Base-by-base conservation (phyloP, 2,113 vertebrate species). In the Scatophagus argus region DNA sequence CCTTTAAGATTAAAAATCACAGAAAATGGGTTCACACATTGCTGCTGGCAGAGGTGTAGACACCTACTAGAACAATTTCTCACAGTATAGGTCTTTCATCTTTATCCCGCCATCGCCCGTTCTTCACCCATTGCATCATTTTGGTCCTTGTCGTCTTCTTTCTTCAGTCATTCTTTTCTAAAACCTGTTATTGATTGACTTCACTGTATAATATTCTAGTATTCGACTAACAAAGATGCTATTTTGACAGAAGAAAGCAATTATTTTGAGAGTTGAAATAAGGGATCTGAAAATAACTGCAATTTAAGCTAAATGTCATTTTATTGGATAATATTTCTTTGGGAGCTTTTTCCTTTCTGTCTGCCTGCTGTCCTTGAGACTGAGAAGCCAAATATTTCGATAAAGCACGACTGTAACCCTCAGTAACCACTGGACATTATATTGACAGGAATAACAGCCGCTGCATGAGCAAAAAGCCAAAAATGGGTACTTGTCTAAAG, bases 391-490 rank as follows among this genome's bases (percentile, higher is more conserved):
- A 55, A 79, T 79, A 81, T 79, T 82, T 34, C 10, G 25, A 79
- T 81, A 76, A 79, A 86, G 72, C 64, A 36, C 17, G 36, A 46
- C 73, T 74, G 47, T 62, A 74, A 83, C 70, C 66, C 39, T 81
- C 77, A 77, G 84, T 88, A 87, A 89, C 85, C 74, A 81, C 38
- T 73, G 58, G 67, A 34, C 65, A 85, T 88, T 81, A 74, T 86
- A 79, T 84, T 71, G 88, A 91, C 77, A 76, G 56, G 51, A 19
- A 66, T 38, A 32, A 72, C 31, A 68, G 44, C 38, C 77, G 51
- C 39, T 64, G 43, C 11, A 7, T 21, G 41, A 84, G 81, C 67
- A 74, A 49, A 56, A 65, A 62, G 74, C 39, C 64, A 78, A 80
- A 82, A 87, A 81, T 72, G 59, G 44, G 23, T 68, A 39, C 64